Evolutionary conservation across 2,888 invertebrate species (phyloP), one percentile per base, ranked within the genome.

Genomic region (Helicoverpa assulta): DNA sequence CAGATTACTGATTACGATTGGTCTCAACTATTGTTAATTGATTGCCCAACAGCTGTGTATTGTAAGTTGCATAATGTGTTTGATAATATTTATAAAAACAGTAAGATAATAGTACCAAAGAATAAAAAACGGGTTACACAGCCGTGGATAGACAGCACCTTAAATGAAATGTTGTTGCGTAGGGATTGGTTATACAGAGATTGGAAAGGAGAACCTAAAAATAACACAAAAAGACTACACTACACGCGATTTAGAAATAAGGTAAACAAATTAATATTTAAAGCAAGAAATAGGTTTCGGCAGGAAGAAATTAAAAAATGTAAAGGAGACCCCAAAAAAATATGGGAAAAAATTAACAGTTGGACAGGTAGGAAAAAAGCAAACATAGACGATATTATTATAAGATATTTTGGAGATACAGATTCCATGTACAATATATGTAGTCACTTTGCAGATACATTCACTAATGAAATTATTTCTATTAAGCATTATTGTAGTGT

Each of bases 401-500:
- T 54, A 16, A 54, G 5, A 64, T 58, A 69, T 14, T 59, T 64
- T 37, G 47, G 57, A 10, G 37, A 18, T 26, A 69, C 18, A 5
- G 68, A 59, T 1, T 26, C 54, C 5, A 58, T 55, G 58, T 59
- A 64, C 50, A 64, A 69, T 19, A 54, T 64, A 50, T 69, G 68
- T 54, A 64, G 47, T 69, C 18, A 54, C 2, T 69, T 69, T 58
- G 47, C 68, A 21, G 26, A 63, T 40, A 68, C 62, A 18, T 68
- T 68, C 33, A 69, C 26, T 14, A 26, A 16, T 56, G n/a, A n/a
- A n/a, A n/a, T n/a, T n/a, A n/a, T n/a, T n/a, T n/a, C n/a, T n/a
- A n/a, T n/a, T n/a, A n/a, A 67, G 19, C 56, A 67, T 52, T 6
- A 19, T 18, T 62, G 62, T 67, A 33, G 16, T 43, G 26, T 68